phyloP scores from a whole-genome alignment of 2,797 vertebrate species.

The Kryptopterus vitreolus region DNA sequence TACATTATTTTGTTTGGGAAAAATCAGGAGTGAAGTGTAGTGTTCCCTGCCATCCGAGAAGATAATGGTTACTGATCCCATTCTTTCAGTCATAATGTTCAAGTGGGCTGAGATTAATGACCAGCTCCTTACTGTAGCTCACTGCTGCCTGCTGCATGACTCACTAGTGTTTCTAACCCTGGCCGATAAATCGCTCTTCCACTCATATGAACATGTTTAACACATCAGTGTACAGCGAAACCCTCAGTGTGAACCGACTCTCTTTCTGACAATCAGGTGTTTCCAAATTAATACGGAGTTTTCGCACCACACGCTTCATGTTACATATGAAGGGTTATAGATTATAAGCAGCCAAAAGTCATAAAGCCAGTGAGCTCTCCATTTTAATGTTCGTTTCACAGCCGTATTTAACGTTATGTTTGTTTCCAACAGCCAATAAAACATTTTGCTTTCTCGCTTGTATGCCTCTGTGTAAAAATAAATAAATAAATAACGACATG shows the following conservation, averaged over 20 bases:
- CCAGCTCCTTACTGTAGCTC: conserved; percentile 65
- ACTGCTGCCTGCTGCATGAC: conserved; percentile 24
- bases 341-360: neutral
- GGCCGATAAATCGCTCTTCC: conserved; percentile 18
- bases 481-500: neutral
- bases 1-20: conserved; percentile 70
- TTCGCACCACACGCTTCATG: neutral
- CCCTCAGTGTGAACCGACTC: no score
- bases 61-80: conserved; percentile 83
- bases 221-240: conserved; percentile 7
- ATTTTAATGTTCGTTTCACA: neutral
- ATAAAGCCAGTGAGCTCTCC: neutral
- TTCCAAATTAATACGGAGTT: neutral
- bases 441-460: neutral
- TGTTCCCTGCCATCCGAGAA: conserved; percentile 79
- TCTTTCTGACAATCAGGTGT: neutral
- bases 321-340: neutral
- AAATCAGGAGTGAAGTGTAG: conserved; percentile 71
- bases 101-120: conserved; percentile 87
- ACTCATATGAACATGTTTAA: conserved; percentile 16
- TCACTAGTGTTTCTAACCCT: conserved; percentile 21
- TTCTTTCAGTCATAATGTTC: conserved; percentile 87
- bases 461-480: no score
- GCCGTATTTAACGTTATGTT: neutral
- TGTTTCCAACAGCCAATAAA: neutral